A percentile compares a stretch with the other conserved stretches of the same genome.
These are phyloP conservation scores for Strongylocentrotus purpuratus DNA, from an alignment of 35 echinoderm and acorn worm species.

Conservation along the genomic window DNA sequence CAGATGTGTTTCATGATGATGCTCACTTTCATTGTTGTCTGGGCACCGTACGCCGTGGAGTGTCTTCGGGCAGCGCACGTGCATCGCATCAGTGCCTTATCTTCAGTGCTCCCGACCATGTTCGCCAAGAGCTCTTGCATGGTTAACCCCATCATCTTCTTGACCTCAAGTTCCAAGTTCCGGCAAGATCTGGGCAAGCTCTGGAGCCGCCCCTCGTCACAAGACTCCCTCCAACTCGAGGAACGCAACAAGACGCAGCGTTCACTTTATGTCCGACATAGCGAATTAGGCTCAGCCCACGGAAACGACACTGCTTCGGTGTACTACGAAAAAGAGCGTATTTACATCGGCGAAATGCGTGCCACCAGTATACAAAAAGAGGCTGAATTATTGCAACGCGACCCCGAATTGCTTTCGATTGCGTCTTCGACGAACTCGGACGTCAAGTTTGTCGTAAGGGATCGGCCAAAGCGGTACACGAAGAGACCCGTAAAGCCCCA, in stretches of 20 bases:
- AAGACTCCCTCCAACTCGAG: neutral
- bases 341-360: conserved; percentile 70
- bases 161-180: conserved; percentile 62
- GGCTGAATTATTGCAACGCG: conserved; percentile 52
- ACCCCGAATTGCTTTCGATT: conserved; percentile 60
- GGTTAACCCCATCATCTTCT: conserved; percentile 78
- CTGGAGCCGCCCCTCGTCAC: conserved; percentile 3
- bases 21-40: conserved; percentile 54
- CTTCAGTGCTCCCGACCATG: conserved; percentile 65
- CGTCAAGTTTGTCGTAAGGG: neutral
- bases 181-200: conserved; percentile 64
- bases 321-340: conserved; percentile 72
- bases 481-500: neutral
- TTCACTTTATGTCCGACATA: conserved; percentile 47
- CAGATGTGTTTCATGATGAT: conserved; percentile 70
- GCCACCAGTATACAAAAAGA: conserved; percentile 62
- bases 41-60: conserved; percentile 62
- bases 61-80: conserved; percentile 18
- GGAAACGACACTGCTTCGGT: conserved; percentile 52
- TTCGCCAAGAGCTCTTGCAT: conserved; percentile 82
- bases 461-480: neutral
- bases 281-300: neutral
- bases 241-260: neutral
- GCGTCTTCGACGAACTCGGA: conserved; percentile 41
- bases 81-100: conserved; percentile 18